phyloP scores from a whole-genome alignment of 2,113 vertebrate species.

The Phoenicopterus ruber region DNA sequence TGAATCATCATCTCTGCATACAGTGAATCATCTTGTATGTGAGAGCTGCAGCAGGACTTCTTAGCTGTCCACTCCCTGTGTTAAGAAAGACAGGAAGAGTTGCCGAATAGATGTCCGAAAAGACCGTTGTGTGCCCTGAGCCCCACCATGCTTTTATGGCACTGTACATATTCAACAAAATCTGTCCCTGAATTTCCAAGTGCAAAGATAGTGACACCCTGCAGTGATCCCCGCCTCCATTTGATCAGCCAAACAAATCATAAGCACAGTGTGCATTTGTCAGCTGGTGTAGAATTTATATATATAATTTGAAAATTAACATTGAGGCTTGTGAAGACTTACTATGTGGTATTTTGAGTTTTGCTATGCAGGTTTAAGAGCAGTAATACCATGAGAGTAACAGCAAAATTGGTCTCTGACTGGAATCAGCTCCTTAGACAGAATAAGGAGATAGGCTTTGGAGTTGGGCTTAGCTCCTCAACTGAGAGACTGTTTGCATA shows the following conservation, averaged over 20 bases:
- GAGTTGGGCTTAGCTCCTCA: not conserved
- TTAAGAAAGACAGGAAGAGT: not conserved
- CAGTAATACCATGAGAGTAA: not conserved
- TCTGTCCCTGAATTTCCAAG: not conserved
- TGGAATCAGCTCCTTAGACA: not conserved
- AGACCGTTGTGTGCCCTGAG: not conserved
- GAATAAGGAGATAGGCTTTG: not conserved
- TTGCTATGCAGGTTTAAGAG: not conserved
- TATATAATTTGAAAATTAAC: not conserved
- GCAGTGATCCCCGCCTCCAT: not conserved
- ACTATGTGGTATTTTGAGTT: not conserved
- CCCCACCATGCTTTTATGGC: not conserved
- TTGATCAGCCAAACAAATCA: not conserved
- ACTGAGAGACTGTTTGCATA: not conserved
- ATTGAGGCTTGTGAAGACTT: not conserved
- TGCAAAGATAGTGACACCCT: not conserved
- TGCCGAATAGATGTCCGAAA: not conserved
- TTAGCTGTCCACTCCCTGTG: not conserved
- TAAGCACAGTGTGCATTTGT: not conserved
- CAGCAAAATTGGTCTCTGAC: not conserved
- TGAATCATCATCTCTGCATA: conserved; percentile 16
- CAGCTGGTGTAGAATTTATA: not conserved
- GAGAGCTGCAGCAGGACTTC: not conserved
- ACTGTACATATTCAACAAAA: not conserved
- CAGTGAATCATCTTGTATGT: not conserved